phyloP scores from a whole-genome alignment of 2,113 vertebrate species.

The Corydoras sp. region DNA sequence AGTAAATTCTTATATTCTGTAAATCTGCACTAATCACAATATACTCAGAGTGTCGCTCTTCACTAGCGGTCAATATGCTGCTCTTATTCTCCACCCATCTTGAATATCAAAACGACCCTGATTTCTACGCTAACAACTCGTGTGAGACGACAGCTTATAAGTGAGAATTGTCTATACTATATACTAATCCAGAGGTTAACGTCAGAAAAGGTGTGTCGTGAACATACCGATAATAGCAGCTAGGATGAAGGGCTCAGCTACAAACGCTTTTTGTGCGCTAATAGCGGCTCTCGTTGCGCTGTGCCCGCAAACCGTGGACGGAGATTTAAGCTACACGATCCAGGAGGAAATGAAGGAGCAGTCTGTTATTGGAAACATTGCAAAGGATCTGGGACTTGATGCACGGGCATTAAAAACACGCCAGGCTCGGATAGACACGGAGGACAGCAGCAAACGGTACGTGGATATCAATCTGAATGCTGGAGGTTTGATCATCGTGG shows the following conservation, averaged over 20 bases:
- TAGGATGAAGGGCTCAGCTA: too few species aligned
- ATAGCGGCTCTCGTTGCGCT: neutral
- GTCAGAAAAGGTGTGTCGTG: conserved; percentile 6
- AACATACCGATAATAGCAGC: too few species aligned
- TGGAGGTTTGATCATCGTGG: conserved; percentile 52
- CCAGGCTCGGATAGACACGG: conserved; percentile 27
- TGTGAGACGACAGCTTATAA: too few species aligned
- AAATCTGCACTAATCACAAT: too few species aligned
- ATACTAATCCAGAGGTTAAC: too few species aligned
- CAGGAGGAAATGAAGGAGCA: conserved; percentile 22
- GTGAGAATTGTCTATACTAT: too few species aligned
- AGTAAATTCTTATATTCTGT: too few species aligned
- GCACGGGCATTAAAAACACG: conserved; percentile 2
- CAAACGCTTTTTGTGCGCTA: neutral
- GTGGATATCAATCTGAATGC: conserved; percentile 49
- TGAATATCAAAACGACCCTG: too few species aligned
- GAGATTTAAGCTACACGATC: conserved; percentile 41
- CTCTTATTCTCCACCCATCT: too few species aligned
- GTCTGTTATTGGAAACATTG: conserved; percentile 21
- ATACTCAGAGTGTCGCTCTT: too few species aligned
- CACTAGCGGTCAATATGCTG: too few species aligned
- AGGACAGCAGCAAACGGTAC: conserved; percentile 44
- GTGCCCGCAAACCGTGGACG: neutral
- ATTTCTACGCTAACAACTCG: too few species aligned
- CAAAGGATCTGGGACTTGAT: conserved; percentile 27